These are phyloP conservation scores for Leucoraja erinaceus DNA, from an alignment of 2,113 vertebrate species.

Conservation along the genomic window DNA sequence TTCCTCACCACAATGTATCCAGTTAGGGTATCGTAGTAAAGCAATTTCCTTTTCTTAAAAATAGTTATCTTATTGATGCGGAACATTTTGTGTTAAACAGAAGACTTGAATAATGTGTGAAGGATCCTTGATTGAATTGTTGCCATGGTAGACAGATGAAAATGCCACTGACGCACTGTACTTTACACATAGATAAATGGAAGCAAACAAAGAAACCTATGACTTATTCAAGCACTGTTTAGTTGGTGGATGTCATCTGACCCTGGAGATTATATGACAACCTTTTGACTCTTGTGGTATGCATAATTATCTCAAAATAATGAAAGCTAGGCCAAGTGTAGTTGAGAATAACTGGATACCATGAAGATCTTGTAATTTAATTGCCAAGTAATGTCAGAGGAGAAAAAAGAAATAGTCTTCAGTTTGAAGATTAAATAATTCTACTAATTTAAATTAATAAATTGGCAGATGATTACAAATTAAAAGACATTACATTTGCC, in stretches of 20 bases:
- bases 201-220: not conserved
- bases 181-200: not conserved
- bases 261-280: not conserved
- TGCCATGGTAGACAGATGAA: not conserved
- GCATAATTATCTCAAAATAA: not conserved
- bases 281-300: not conserved
- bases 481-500: not conserved
- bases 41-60: not conserved
- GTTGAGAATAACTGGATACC: not conserved
- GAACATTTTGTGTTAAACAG: not conserved
- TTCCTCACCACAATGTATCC: not conserved
- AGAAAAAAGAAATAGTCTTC: not conserved
- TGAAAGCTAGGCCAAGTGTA: not conserved
- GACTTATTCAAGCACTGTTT: not conserved
- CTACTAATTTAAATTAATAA: not conserved
- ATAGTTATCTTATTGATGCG: not conserved
- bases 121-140: not conserved
- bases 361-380: not conserved
- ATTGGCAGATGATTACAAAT: not conserved
- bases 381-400: not conserved
- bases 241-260: conserved; percentile 9
- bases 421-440: not conserved
- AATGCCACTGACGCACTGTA: not conserved
- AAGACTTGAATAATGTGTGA: not conserved
- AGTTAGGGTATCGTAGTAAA: not conserved